A percentile compares a stretch with the other conserved stretches of the same genome.
These are phyloP conservation scores for Helarctos malayanus DNA, from an alignment of 2,797 vertebrate species.

Conservation along the genomic window DNA sequence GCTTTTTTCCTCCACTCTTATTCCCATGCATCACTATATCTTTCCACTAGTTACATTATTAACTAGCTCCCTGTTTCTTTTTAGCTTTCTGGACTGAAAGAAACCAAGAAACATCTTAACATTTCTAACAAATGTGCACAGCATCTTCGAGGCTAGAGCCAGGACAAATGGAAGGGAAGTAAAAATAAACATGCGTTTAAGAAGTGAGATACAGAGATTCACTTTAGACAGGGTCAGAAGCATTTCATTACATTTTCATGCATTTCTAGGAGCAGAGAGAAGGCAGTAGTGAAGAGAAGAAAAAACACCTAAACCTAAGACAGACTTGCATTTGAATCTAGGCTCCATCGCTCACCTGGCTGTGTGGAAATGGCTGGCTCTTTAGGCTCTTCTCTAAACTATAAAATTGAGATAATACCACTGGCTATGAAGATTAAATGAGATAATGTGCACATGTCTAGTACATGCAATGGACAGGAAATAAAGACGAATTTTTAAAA, in stretches of 20 bases:
- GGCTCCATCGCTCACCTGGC: not conserved
- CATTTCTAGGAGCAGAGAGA: conserved; percentile 19
- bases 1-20: not conserved
- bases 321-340: conserved; percentile 1
- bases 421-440: conserved; percentile 10
- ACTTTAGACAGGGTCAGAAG: conserved; percentile 22
- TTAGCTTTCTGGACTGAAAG: not conserved
- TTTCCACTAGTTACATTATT: conserved; percentile 3
- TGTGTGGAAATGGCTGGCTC: not conserved
- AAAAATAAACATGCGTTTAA: conserved; percentile 61
- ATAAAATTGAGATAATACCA: conserved; percentile 15
- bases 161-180: conserved; percentile 20
- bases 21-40: not conserved
- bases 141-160: not conserved
- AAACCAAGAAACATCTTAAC: conserved; percentile 46
- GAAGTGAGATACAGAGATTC: conserved; percentile 4
- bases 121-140: conserved; percentile 24
- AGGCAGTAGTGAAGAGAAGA: not conserved
- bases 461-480: not conserved
- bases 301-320: not conserved
- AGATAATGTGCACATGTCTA: not conserved
- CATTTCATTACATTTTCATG: not conserved
- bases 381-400: conserved; percentile 19
- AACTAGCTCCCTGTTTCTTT: not conserved
- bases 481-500: conserved; percentile 1